A percentile compares a stretch with the other conserved stretches of the same genome.
Evolutionary conservation across 2,113 vertebrate genomes (phyloP).

Genomic region (Xenopus borealis): DNA sequence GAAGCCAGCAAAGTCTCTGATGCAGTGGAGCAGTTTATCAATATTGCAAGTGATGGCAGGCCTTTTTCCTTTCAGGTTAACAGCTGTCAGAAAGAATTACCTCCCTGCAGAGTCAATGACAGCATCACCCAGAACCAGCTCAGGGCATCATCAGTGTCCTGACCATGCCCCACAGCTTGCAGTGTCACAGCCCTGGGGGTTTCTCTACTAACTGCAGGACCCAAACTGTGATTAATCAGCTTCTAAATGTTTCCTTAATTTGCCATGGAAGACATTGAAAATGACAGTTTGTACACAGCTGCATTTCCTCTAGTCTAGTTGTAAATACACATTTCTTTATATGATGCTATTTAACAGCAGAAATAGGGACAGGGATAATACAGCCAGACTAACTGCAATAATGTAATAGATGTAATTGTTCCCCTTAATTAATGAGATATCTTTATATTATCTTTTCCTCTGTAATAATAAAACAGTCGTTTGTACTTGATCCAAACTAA

Average conservation of each 20-base stretch:
- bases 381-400: no score
- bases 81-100: conserved; percentile 80
- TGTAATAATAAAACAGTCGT: no score
- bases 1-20: conserved; percentile 1
- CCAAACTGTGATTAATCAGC: conserved; percentile 59
- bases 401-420: no score
- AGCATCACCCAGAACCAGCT: conserved; percentile 70
- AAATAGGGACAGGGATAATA: no score
- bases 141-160: conserved; percentile 61
- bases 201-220: conserved; percentile 54
- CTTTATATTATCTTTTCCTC: no score
- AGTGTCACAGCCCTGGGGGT: conserved; percentile 48
- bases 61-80: conserved; percentile 67
- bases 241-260: conserved; percentile 61
- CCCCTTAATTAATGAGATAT: no score
- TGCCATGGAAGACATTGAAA: conserved; percentile 54
- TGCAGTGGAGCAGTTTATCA: conserved; percentile 57
- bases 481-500: no score
- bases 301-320: not conserved
- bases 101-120: conserved; percentile 56
- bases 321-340: conserved; percentile 3
- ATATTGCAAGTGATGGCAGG: conserved; percentile 71
- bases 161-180: conserved; percentile 60
- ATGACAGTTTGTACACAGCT: conserved; percentile 17
- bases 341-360: not conserved